These are phyloP conservation scores for Bradypus variegatus DNA, from an alignment of 2,797 vertebrate species.

Conservation along the genomic window DNA sequence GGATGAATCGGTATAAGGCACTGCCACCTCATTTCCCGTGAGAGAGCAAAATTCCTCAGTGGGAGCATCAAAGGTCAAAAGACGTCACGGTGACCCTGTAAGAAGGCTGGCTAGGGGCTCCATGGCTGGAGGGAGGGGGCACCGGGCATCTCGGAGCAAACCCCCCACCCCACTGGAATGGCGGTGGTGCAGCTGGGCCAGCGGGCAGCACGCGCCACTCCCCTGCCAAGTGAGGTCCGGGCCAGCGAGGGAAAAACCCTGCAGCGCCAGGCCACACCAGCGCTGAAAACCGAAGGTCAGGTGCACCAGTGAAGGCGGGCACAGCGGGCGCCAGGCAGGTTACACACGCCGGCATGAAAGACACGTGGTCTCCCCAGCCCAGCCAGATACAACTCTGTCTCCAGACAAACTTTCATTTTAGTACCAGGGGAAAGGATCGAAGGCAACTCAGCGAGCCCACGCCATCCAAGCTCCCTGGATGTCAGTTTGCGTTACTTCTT, in stretches of 20 bases:
- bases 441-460: background rate
- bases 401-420: background rate
- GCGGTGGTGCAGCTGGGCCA: constrained; percentile 7
- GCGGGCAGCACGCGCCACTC: background rate
- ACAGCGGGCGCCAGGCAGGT: background rate
- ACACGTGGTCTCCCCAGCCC: background rate
- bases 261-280: constrained; percentile 36
- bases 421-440: background rate
- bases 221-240: constrained; percentile 46
- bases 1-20: background rate
- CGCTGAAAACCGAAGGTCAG: background rate
- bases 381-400: background rate
- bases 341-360: background rate
- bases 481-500: background rate
- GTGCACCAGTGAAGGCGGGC: background rate
- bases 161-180: background rate
- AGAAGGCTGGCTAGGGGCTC: background rate
- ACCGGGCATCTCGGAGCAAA: background rate
- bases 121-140: background rate
- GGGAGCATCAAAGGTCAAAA: background rate
- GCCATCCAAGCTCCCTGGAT: background rate
- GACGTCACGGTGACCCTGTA: background rate
- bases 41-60: background rate
- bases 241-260: constrained; percentile 50
- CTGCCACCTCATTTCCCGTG: background rate